These are phyloP conservation scores for Perodicticus potto DNA, from an alignment of 2,797 vertebrate species.

Conservation along the genomic window DNA sequence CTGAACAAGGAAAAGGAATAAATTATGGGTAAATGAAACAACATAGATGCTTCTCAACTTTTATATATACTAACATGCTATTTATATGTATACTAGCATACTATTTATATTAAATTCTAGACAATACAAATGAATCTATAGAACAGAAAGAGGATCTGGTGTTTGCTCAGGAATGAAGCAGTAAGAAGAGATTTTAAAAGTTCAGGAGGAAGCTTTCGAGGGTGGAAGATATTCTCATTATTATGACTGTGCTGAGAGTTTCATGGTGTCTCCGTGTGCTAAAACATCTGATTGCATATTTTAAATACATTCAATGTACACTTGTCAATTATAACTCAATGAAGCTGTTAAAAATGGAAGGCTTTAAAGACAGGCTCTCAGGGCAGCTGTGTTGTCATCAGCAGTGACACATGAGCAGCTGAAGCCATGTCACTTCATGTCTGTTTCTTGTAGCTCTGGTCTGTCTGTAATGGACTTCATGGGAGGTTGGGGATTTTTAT, in stretches of 20 bases:
- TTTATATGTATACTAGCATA: not conserved
- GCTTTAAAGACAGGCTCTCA: not conserved
- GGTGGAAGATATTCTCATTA: not conserved
- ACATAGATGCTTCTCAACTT: not conserved
- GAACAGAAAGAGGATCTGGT: not conserved
- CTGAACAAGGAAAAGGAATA: not conserved
- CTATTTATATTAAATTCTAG: not conserved
- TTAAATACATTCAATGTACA: constrained; percentile 14
- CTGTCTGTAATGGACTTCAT: not conserved
- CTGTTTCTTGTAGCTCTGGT: not conserved
- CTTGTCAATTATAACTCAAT: constrained; percentile 43
- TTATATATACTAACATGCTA: not conserved
- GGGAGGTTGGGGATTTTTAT: no score
- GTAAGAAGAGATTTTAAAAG: not conserved
- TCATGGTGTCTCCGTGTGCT: not conserved
- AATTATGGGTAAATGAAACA: not conserved
- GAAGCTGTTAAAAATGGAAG: not conserved
- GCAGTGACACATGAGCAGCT: not conserved
- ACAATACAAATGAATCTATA: not conserved
- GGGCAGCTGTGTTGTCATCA: not conserved
- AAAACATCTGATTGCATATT: constrained; percentile 9
- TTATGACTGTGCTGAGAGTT: not conserved
- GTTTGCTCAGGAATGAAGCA: not conserved
- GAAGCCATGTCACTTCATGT: not conserved
- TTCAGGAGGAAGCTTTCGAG: not conserved